These are phyloP conservation scores for Bimastos eiseni DNA, from an alignment of 2,888 invertebrate genomes.

Conservation along the genomic window DNA sequence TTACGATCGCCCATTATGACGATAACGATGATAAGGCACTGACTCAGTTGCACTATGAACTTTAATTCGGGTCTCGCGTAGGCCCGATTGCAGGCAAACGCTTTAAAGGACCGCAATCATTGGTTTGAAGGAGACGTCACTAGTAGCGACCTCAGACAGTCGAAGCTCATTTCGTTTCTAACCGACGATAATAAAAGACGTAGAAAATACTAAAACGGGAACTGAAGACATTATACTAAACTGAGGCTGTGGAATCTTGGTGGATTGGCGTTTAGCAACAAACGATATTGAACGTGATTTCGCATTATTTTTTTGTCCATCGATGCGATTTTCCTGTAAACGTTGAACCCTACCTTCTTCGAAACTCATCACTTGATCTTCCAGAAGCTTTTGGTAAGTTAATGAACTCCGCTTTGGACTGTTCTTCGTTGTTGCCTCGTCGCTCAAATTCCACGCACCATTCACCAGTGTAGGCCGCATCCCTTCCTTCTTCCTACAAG, in stretches of 20 bases:
- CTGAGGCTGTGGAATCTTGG: not conserved
- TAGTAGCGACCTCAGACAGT: not conserved
- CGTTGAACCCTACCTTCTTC: not conserved
- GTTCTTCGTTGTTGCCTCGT: no score
- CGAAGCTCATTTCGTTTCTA: not conserved
- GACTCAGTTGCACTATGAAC: not conserved
- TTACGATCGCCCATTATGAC: not conserved
- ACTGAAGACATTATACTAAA: not conserved
- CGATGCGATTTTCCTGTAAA: not conserved
- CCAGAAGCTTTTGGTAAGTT: not conserved
- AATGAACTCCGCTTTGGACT: not conserved
- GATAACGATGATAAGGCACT: not conserved
- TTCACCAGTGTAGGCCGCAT: no score
- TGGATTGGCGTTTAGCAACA: not conserved
- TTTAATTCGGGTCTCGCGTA: not conserved
- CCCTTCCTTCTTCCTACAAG: no score
- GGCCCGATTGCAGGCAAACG: not conserved
- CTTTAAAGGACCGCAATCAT: not conserved
- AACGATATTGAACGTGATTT: not conserved
- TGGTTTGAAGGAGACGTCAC: not conserved
- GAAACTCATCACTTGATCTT: not conserved
- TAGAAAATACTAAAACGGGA: not conserved
- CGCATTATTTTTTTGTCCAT: not conserved
- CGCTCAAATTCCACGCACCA: no score
- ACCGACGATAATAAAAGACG: not conserved